Percentiles rank a stretch among this genome's conserved stretches.
These are phyloP conservation scores for Triops cancriformis DNA, from an alignment of 1,140 invertebrate species.

Conservation along the genomic window DNA sequence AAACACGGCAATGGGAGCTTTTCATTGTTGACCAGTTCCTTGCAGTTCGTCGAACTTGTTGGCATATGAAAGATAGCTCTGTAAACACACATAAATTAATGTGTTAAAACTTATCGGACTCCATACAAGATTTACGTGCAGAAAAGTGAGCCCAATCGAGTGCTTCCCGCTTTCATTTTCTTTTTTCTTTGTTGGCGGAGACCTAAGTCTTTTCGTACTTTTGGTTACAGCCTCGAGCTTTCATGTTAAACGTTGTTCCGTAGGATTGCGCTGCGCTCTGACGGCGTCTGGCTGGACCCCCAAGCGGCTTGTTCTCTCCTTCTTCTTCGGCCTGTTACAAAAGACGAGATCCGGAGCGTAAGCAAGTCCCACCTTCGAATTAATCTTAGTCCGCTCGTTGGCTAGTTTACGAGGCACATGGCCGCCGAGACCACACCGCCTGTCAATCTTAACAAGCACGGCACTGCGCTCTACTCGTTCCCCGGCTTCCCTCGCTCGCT, in stretches of 20 bases:
- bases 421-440: slow-evolving; percentile 2
- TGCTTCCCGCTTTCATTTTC: too few species aligned
- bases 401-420: slow-evolving; percentile 8
- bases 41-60: too few species aligned
- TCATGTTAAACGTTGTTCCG: background rate
- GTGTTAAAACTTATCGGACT: too few species aligned
- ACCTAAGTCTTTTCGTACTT: background rate
- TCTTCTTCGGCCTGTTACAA: background rate
- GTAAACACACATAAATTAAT: too few species aligned
- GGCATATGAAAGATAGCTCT: too few species aligned
- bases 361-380: background rate
- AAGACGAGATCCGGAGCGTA: background rate
- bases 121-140: too few species aligned
- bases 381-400: background rate
- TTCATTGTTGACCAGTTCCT: too few species aligned
- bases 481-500: background rate
- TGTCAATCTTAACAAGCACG: slow-evolving; percentile 4
- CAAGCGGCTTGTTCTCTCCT: background rate
- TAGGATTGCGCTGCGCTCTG: background rate
- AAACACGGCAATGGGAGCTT: too few species aligned
- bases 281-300: background rate
- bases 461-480: background rate
- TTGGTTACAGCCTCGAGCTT: background rate
- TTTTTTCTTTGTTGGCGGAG: background rate
- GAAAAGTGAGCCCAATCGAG: too few species aligned